A percentile compares a stretch with the other conserved stretches of the same genome.
Conservation (phyloP, 2,888 invertebrate genomes). For the Lobophora halterata region DNA sequence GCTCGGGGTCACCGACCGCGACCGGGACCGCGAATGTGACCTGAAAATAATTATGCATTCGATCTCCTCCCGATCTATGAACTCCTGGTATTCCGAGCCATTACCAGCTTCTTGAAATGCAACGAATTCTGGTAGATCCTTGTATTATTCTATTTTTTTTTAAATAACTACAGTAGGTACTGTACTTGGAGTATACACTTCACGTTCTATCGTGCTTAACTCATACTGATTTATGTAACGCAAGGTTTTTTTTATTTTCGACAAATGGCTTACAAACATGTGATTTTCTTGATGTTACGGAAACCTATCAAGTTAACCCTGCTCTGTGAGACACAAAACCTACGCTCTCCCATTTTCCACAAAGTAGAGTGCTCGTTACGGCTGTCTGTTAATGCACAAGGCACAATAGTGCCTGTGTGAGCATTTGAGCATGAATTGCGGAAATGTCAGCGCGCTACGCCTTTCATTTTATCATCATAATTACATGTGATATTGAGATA, state of each 20-base stretch:
- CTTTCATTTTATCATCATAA: neutral
- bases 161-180: too few species aligned
- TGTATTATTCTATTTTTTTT: conserved; percentile 2
- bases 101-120: conserved; percentile 9
- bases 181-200: too few species aligned
- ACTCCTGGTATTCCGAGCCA: conserved; percentile 20
- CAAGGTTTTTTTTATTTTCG: conserved; percentile 2
- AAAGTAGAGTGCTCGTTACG: conserved; percentile 21
- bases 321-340: conserved; percentile 2
- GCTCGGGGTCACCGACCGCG: conserved; percentile 72
- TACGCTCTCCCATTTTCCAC: conserved; percentile 11
- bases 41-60: conserved; percentile 36
- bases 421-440: conserved; percentile 20
- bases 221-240: too few species aligned
- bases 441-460: conserved; percentile 13
- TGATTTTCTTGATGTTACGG: neutral
- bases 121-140: neutral
- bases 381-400: conserved; percentile 24
- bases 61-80: conserved; percentile 18
- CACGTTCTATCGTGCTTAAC: too few species aligned
- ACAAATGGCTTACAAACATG: neutral
- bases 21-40: conserved; percentile 61
- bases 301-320: neutral
- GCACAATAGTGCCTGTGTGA: conserved; percentile 23
- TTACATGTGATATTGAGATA: too few species aligned